phyloP scores from a whole-genome alignment of 2,888 invertebrate genomes.

The Scaptomyza caliginosa region DNA sequence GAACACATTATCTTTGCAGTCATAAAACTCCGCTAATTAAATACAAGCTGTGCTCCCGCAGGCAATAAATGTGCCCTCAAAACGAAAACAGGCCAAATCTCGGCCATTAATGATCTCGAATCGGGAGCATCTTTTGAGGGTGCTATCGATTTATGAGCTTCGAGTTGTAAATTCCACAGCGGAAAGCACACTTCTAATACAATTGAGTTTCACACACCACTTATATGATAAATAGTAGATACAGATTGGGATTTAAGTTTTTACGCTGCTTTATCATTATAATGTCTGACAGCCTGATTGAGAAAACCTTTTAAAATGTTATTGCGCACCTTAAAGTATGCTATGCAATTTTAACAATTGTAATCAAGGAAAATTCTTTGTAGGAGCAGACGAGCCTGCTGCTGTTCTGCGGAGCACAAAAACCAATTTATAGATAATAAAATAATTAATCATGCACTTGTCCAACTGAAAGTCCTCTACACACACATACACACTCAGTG shows the following conservation, averaged over 20 bases:
- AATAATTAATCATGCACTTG: slow-evolving; percentile 80
- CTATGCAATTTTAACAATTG: slow-evolving; percentile 29
- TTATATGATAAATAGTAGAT: not conserved
- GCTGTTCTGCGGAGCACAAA: slow-evolving; percentile 39
- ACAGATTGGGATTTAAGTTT: not conserved
- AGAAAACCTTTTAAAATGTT: not conserved
- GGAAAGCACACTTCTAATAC: not conserved
- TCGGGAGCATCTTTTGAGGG: slow-evolving; percentile 27
- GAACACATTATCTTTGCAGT: slow-evolving; percentile 15
- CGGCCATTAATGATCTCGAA: slow-evolving; percentile 25
- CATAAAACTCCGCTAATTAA: slow-evolving; percentile 64
- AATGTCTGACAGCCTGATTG: not conserved
- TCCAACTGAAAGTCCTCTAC: slow-evolving; percentile 53
- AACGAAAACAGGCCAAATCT: slow-evolving; percentile 39
- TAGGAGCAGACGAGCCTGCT: slow-evolving; percentile 2
- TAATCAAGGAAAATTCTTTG: not conserved
- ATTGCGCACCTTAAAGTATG: slow-evolving; percentile 58
- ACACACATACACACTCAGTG: slow-evolving; percentile 19
- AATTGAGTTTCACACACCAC: too few species aligned
- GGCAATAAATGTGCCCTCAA: slow-evolving; percentile 46
- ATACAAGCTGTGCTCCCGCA: slow-evolving; percentile 21
- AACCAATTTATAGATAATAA: slow-evolving; percentile 78
- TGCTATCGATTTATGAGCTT: slow-evolving; percentile 46
- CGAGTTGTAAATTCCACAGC: not conserved
- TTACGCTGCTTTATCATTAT: not conserved